Conservation (phyloP, 2,113 vertebrate species). For the Balaeniceps rex region DNA sequence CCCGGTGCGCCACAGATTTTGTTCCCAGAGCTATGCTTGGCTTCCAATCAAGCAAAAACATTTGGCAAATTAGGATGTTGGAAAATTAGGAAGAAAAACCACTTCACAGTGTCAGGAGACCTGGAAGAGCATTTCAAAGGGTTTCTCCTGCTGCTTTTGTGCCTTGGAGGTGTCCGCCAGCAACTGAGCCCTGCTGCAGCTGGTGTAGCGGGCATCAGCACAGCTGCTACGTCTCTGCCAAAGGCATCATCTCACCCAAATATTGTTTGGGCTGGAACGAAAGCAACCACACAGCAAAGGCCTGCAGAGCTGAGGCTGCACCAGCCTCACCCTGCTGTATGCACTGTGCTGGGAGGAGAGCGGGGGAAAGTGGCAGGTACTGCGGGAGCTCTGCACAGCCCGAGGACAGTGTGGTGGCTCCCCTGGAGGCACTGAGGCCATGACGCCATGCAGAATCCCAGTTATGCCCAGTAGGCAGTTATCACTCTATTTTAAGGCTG, state of each 20-base stretch:
- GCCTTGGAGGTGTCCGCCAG: not conserved
- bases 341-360: not conserved
- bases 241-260: not conserved
- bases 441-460: not conserved
- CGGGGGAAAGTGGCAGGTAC: too few relatives aligned
- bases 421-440: not conserved
- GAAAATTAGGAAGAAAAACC: not conserved
- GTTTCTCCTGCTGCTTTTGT: not conserved
- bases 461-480: not conserved
- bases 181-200: not conserved
- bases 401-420: fast-evolving
- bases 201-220: not conserved
- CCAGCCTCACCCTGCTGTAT: not conserved
- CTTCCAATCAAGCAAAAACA: not conserved
- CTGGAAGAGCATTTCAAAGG: not conserved
- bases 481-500: not conserved
- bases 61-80: not conserved
- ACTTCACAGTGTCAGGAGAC: not conserved
- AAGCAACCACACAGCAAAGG: not conserved
- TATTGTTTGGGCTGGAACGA: not conserved
- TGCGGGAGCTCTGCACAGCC: not conserved
- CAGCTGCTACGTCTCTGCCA: not conserved
- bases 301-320: not conserved
- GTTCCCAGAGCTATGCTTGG: not conserved
- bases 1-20: not conserved